Percentiles rank a stretch among this genome's conserved stretches.
These are phyloP conservation scores for Eupeodes luniger DNA, from an alignment of 2,888 invertebrate species.

Conservation along the genomic window DNA sequence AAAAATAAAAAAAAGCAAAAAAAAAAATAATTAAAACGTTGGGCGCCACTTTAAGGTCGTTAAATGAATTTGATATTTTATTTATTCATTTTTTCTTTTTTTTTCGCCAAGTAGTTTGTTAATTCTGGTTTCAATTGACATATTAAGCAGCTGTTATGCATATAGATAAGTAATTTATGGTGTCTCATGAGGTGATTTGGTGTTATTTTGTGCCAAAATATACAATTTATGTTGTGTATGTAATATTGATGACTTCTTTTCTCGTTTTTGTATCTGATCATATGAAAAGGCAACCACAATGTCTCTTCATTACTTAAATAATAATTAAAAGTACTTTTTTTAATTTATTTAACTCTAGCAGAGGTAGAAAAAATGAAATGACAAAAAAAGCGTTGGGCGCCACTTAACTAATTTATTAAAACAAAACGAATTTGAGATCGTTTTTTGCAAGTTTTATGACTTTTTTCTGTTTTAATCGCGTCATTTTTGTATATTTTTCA, in stretches of 20 bases:
- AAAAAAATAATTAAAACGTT: constrained; percentile 20
- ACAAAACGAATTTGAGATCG: not conserved
- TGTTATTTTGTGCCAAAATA: constrained; percentile 29
- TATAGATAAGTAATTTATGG: constrained; percentile 35
- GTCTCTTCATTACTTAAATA: not conserved
- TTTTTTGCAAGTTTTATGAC: not conserved
- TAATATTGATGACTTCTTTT: not conserved
- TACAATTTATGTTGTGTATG: not conserved
- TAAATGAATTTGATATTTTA: constrained; percentile 31
- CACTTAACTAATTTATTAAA: constrained; percentile 5
- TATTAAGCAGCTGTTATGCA: constrained; percentile 35
- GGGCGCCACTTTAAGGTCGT: constrained; percentile 60
- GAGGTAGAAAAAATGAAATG: not conserved
- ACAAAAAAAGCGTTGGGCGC: constrained; percentile 23
- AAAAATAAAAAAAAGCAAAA: not conserved
- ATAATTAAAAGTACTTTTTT: not conserved
- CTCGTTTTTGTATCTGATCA: not conserved
- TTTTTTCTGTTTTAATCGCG: not conserved
- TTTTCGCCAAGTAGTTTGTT: constrained; percentile 28
- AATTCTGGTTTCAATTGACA: constrained; percentile 40
- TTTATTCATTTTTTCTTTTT: not conserved
- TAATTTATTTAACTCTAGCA: not conserved
- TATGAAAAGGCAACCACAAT: not conserved
- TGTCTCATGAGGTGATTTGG: not conserved
- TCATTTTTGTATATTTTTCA: not conserved